Conservation (phyloP, 2,113 vertebrate species). For the Rousettus leschenaultii region DNA sequence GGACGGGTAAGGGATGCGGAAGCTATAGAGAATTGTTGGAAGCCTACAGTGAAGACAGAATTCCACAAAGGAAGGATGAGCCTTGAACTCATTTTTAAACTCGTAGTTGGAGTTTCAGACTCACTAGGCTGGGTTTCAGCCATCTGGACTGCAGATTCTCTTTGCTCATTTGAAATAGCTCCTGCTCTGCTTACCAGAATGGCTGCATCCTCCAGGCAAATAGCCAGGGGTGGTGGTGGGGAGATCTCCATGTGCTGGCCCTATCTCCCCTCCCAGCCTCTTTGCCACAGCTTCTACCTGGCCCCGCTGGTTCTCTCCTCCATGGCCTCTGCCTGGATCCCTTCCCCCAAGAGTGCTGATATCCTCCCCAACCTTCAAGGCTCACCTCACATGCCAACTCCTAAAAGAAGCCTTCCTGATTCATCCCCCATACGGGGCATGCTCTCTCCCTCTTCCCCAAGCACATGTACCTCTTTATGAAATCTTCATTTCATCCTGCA, state of each 20-base stretch:
- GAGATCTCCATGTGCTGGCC: no score
- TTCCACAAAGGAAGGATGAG: not conserved
- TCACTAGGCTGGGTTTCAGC: accelerated
- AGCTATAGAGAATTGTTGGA: not conserved
- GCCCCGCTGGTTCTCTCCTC: not conserved
- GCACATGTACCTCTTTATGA: not conserved
- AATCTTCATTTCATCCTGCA: not conserved
- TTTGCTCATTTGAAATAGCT: not conserved
- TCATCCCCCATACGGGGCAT: not conserved
- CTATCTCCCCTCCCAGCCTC: not conserved
- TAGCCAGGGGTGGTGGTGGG: accelerated
- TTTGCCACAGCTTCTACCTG: not conserved
- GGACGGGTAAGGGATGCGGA: not conserved
- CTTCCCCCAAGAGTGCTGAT: not conserved
- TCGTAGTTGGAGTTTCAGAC: not conserved
- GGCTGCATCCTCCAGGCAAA: not conserved
- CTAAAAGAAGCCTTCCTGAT: not conserved
- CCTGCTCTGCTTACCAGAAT: not conserved
- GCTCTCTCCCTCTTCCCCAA: not conserved
- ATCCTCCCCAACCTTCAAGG: not conserved
- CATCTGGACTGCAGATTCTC: not conserved
- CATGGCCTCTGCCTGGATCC: not conserved
- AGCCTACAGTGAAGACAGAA: not conserved
- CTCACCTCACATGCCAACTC: not conserved
- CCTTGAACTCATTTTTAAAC: not conserved